Evolutionary conservation across 2,888 invertebrate genomes (phyloP), one percentile per base, ranked within the genome.

Genomic region (Zelleria hepariella): DNA sequence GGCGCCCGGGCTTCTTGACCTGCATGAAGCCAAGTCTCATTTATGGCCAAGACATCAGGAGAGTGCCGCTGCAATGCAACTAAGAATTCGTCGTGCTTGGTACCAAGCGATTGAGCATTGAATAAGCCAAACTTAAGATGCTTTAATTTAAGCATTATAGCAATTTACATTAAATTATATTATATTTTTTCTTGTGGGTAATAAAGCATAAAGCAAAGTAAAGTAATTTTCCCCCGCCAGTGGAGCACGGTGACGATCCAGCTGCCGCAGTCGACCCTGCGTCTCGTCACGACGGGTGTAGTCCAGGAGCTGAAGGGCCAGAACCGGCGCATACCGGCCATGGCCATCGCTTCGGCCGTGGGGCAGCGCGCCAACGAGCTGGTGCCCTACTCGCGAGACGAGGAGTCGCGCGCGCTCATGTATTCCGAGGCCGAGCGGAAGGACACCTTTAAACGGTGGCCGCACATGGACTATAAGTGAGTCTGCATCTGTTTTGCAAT

Each of bases 381-480:
- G 72, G 86, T 94, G 71, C 91, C 91, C 57, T 85, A 85, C 72
- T 86, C 88, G 32, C 80, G 91, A 6, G 87, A 88, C 61, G 85
- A 86, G 64, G 87, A 87, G 65, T 75, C 81, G 8, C 70, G 87
- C 66, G 83, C 86, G 1, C 84, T 92, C 61, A 98, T 98, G 98
- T 96, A 96, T 78, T 96, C 96, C 65, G 98, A 98, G 83, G 95
- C 96, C 0, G 95, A 96, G 63, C 90, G 98, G 53, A 91, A 95
- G 67, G 94, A 96, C 75, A 97, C 98, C 0, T 98, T 98, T 82
- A 93, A 94, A 65, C 93, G 95, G 73, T 98, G 98, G 98, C 98
- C 98, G 2, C 98, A 98, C 75, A 97, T 96, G 96, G 96, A 97
- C 80, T 98, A 97, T 86, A 97, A 97, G 96, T 96, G 75, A 87